These are phyloP conservation scores for Drosophila longiperda DNA, from an alignment of 2,888 invertebrate species.

Conservation along the genomic window DNA sequence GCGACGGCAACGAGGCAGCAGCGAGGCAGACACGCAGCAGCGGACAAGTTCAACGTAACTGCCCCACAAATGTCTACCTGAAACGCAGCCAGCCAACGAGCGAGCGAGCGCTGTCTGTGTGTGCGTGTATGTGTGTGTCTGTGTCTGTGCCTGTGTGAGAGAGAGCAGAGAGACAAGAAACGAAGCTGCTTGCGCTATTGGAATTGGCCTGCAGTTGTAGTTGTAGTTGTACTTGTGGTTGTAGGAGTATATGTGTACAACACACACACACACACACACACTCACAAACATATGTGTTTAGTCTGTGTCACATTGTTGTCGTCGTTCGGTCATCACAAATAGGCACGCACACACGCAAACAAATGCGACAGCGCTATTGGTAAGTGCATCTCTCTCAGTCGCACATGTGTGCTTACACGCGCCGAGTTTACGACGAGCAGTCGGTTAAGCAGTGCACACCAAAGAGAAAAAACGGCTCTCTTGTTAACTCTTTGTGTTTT, in stretches of 20 bases:
- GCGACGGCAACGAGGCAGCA: conserved; percentile 36
- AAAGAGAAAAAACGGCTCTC: conserved; percentile 44
- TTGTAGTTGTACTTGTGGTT: conserved; percentile 31
- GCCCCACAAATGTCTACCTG: conserved; percentile 81
- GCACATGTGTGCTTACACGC: conserved; percentile 23
- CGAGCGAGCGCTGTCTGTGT: conserved; percentile 32
- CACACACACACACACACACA: not conserved
- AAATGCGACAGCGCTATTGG: conserved; percentile 35
- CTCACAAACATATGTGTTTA: conserved; percentile 20
- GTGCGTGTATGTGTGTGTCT: conserved; percentile 5
- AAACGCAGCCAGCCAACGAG: conserved; percentile 53
- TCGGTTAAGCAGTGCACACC: conserved; percentile 52
- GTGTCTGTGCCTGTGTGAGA: conserved; percentile 15
- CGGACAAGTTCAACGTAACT: conserved; percentile 84
- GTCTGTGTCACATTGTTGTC: conserved; percentile 74
- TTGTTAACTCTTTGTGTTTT: conserved; percentile 7
- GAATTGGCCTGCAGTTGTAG: conserved; percentile 63
- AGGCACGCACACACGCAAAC: conserved; percentile 12
- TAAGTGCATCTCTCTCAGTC: conserved; percentile 32
- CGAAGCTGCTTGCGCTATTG: conserved; percentile 53
- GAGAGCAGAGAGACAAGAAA: conserved; percentile 28
- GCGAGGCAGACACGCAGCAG: conserved; percentile 77
- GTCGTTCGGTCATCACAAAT: conserved; percentile 69
- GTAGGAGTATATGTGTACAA: conserved; percentile 21
- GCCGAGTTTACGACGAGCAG: conserved; percentile 4